Conservation (phyloP, 2,113 vertebrate species). For the Takifugu flavidus region DNA sequence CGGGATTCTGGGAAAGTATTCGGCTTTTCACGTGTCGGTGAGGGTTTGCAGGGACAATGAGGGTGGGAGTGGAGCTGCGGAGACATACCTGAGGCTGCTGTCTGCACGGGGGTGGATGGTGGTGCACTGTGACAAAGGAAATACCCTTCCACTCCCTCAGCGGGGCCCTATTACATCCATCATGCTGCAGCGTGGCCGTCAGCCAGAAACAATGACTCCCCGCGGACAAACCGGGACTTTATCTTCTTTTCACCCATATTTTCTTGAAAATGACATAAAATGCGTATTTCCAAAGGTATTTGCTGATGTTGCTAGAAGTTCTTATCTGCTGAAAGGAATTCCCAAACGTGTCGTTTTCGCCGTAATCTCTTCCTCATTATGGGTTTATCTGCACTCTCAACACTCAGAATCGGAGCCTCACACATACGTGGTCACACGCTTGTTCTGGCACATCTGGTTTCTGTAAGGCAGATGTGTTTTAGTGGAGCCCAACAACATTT, state of each 20-base stretch:
- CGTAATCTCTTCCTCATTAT: constrained; percentile 52
- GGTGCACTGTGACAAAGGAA: constrained; percentile 51
- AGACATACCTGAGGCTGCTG: constrained; percentile 62
- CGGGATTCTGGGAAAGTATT: constrained; percentile 53
- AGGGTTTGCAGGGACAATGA: constrained; percentile 43
- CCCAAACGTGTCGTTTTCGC: constrained; percentile 51
- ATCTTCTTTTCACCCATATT: no score
- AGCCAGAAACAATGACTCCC: constrained; percentile 8
- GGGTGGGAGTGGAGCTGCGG: constrained; percentile 28
- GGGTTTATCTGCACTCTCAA: constrained; percentile 42
- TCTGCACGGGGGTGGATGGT: constrained; percentile 39
- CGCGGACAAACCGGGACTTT: no score
- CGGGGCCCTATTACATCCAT: constrained; percentile 43
- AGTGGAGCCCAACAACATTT: no score
- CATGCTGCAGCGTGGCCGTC: constrained; percentile 45
- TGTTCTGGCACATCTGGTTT: no score
- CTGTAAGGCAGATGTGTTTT: no score
- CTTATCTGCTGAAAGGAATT: constrained; percentile 52
- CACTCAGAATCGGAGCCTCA: constrained; percentile 12
- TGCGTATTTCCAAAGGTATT: no score
- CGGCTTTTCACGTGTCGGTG: constrained; percentile 45
- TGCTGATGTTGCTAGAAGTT: constrained; percentile 16
- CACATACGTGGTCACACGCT: no score
- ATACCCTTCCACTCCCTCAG: constrained; percentile 45
- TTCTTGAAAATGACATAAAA: no score